Evolutionary conservation across 2,113 vertebrate species (phyloP).

Genomic region (Thermophis baileyi): DNA sequence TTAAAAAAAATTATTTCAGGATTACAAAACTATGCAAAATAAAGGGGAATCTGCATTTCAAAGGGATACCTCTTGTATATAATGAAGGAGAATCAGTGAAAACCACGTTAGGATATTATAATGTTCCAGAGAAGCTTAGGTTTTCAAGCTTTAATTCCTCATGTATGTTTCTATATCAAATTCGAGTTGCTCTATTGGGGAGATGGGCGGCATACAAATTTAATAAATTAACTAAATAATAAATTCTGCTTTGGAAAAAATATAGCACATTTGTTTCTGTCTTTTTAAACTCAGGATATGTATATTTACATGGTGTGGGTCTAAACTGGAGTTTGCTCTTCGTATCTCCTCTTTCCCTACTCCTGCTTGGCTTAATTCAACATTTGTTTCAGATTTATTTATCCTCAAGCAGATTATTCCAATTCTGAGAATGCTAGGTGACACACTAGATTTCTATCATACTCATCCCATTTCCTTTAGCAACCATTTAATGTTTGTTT

Average conservation of each 20-base stretch:
- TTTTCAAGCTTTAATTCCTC: not conserved
- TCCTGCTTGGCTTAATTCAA: not conserved
- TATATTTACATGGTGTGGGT: not conserved
- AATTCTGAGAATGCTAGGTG: not conserved
- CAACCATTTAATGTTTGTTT: not conserved
- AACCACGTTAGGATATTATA: slow-evolving; percentile 6
- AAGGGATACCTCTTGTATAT: not conserved
- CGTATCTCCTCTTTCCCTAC: fast-evolving
- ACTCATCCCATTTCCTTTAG: not conserved
- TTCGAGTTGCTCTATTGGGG: not conserved
- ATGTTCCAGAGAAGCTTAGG: not conserved
- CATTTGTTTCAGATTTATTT: not conserved
- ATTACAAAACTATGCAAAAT: not conserved
- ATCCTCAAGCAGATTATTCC: not conserved
- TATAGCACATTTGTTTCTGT: not conserved
- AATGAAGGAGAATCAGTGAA: not conserved
- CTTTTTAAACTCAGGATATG: not conserved
- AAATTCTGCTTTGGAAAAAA: slow-evolving; percentile 2
- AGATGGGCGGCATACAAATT: not conserved
- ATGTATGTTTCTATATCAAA: slow-evolving; percentile 15
- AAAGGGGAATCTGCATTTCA: not conserved
- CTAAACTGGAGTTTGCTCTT: not conserved
- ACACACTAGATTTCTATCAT: not conserved
- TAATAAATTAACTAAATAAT: not conserved
- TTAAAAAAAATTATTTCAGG: not conserved